A percentile compares a stretch with the other conserved stretches of the same genome.
Conservation (phyloP, 2,888 invertebrate genomes). For the Melanargia galathea region DNA sequence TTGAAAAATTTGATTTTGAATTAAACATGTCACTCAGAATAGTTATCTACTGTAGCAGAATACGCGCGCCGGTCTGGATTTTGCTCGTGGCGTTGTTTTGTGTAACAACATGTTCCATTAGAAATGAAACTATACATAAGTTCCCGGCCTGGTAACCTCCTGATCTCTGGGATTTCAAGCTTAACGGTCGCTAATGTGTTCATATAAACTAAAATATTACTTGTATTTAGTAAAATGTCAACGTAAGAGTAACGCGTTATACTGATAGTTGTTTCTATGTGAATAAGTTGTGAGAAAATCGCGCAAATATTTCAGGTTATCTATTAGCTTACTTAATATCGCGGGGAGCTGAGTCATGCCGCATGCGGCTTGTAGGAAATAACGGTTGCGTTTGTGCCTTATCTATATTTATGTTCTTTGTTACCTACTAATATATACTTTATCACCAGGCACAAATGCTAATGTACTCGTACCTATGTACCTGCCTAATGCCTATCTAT, state of each 20-base stretch:
- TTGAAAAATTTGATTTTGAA: too few species aligned
- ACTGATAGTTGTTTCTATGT: conserved; percentile 7
- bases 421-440: conserved; percentile 28
- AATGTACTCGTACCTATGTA: conserved; percentile 19
- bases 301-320: conserved; percentile 10
- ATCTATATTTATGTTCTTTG: conserved; percentile 35
- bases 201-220: too few species aligned
- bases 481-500: too few species aligned
- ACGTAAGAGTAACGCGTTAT: neutral
- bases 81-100: too few species aligned
- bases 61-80: too few species aligned
- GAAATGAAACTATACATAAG: too few species aligned
- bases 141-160: too few species aligned
- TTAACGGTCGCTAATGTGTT: too few species aligned
- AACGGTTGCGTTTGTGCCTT: conserved; percentile 36
- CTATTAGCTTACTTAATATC: conserved; percentile 18
- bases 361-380: conserved; percentile 31
- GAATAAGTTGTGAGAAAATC: conserved; percentile 3
- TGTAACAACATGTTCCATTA: too few species aligned
- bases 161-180: too few species aligned
- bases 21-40: too few species aligned
- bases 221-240: neutral
- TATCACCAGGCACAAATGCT: conserved; percentile 32
- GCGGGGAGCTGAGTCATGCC: conserved; percentile 30
- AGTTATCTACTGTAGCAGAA: too few species aligned